These are phyloP conservation scores for Darevskia mixta DNA, from an alignment of 2,797 vertebrate species.

Conservation along the genomic window DNA sequence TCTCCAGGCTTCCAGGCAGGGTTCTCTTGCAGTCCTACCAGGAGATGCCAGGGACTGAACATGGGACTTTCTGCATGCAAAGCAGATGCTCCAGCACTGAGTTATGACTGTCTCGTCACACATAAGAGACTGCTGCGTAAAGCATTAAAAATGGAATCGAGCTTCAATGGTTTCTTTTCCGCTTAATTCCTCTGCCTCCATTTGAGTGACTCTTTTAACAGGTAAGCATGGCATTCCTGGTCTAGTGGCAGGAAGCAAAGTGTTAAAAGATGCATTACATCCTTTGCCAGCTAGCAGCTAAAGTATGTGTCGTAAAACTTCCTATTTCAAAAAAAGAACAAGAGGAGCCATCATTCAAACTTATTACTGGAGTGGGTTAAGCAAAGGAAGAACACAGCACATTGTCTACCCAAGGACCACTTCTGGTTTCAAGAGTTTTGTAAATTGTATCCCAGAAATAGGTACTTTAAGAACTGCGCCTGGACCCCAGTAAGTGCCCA, in stretches of 20 bases:
- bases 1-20: too few relatives aligned
- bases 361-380: not conserved
- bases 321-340: not conserved
- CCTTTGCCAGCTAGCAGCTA: too few relatives aligned
- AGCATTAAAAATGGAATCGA: too few relatives aligned
- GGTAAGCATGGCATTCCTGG: not conserved
- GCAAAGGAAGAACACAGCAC: not conserved
- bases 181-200: not conserved
- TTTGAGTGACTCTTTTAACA: not conserved
- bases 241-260: not conserved
- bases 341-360: not conserved
- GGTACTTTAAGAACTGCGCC: not conserved
- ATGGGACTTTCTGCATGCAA: too few relatives aligned
- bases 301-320: not conserved
- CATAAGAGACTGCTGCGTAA: too few relatives aligned
- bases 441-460: not conserved
- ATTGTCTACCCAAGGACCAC: not conserved
- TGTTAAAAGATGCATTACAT: not conserved
- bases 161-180: not conserved
- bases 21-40: too few relatives aligned
- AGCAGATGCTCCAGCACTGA: too few relatives aligned
- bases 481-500: not conserved
- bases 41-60: too few relatives aligned
- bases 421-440: not conserved
- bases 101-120: too few relatives aligned